A percentile compares a stretch with the other conserved stretches of the same genome.
Evolutionary conservation across 2,113 vertebrate genomes (phyloP).

Genomic region (Petroica traversi): DNA sequence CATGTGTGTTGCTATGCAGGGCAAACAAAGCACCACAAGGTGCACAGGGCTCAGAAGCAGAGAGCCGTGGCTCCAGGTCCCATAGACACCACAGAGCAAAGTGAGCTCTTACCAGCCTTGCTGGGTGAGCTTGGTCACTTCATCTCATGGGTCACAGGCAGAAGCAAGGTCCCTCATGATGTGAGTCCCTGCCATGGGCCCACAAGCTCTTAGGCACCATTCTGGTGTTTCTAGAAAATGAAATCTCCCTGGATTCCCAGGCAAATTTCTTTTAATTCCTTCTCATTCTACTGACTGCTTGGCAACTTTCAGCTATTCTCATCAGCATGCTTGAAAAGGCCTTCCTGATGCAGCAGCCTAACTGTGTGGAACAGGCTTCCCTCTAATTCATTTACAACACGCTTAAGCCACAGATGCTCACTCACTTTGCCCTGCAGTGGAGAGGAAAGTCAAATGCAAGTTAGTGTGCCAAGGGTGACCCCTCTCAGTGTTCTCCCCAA

Average conservation of each 20-base stretch:
- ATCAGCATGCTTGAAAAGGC: background rate
- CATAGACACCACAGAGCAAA: too few relatives aligned
- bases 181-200: too few relatives aligned
- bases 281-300: background rate
- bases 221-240: background rate
- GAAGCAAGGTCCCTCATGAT: background rate
- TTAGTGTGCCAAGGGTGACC: background rate
- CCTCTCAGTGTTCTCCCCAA: background rate
- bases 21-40: background rate
- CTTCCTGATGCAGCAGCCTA: background rate
- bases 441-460: background rate
- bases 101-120: background rate
- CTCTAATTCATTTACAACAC: background rate
- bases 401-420: rapidly evolving
- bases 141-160: rapidly evolving
- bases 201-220: background rate
- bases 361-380: background rate
- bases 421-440: background rate
- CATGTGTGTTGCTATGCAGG: rapidly evolving
- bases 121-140: rapidly evolving
- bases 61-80: rapidly evolving
- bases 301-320: background rate
- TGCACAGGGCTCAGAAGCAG: background rate
- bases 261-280: background rate
- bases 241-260: background rate